Conservation (phyloP, 2,888 invertebrate species). For the Carcina quercana region DNA sequence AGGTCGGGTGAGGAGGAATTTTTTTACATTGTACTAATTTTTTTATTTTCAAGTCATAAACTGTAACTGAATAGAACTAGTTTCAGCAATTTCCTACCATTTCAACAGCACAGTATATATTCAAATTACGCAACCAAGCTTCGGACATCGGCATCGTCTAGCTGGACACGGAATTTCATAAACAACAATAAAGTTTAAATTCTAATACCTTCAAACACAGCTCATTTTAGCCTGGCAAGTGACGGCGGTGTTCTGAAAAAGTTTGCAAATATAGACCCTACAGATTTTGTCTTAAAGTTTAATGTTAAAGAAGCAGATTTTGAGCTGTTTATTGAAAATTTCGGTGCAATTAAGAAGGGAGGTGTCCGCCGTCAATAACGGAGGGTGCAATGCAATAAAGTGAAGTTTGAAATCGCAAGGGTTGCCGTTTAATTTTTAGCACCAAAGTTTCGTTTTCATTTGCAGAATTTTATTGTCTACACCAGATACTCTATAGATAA, state of each 20-base stretch:
- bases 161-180: constrained; percentile 18
- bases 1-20: too few relatives aligned
- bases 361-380: constrained; percentile 55
- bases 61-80: too few relatives aligned
- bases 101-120: too few relatives aligned
- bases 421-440: constrained; percentile 22
- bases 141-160: constrained; percentile 34
- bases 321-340: constrained; percentile 20
- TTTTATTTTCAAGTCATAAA: too few relatives aligned
- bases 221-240: not conserved
- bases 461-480: constrained; percentile 12
- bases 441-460: constrained; percentile 20
- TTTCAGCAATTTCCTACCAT: too few relatives aligned
- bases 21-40: too few relatives aligned
- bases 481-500: constrained; percentile 8
- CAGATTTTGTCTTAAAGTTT: not conserved
- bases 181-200: constrained; percentile 15
- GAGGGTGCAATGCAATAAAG: constrained; percentile 40
- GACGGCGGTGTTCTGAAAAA: not conserved
- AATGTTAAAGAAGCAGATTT: not conserved
- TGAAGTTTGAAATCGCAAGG: constrained; percentile 25
- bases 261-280: not conserved
- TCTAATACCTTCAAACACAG: constrained; percentile 3
- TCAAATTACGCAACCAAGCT: constrained; percentile 21
- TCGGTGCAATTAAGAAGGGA: constrained; percentile 44